Base-by-base conservation (phyloP, 2,888 invertebrate genomes). In the Stenichneumon culpator region DNA sequence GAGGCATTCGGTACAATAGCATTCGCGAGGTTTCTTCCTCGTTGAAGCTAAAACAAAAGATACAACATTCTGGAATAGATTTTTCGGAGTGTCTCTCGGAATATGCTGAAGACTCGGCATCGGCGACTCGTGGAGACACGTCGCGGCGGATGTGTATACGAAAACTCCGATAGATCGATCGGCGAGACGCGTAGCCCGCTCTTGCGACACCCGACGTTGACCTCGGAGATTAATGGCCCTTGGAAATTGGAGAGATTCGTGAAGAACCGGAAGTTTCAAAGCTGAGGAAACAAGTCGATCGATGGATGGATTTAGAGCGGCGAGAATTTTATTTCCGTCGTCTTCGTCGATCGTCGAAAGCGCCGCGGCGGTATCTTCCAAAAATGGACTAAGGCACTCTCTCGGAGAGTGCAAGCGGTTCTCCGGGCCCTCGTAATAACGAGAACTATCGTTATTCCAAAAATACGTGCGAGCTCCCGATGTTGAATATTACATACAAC, bases 401-500 rank as follows among this genome's bases (percentile, higher is more conserved):
- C 28, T 4, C 32, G 16, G 16, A 7, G 4, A 16, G 11, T 69
- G 68, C 60, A 79, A 50, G 52, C 28, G 72, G 70, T 47, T 82
- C 75, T 72, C 67, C 11, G 72, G 19, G 70, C 28, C 75, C 47
- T 74, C 79, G 68, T 68, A 75, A 52, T 72, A 60, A 65, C 25
- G 65, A 54, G 73, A 78, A 73, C 57, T 50, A 39, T 68, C 36
- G 57, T 54, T 67, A 25, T 77, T 86, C 86, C 83, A 83, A 80
- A 86, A 86, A 86, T 86, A 86, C 77, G 77, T 63, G 73, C 25
- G 36, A 16, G 6, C 11, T 16, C 47, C 70, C 32, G 74, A 83
- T 78, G 75, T 86, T 84, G 72, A 81, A 65, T 84, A 78, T 82
- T 79, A 82, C 84, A 67, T 74, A 79, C 75, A 74, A 86, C 79